Evolutionary conservation across 2,888 invertebrate species (phyloP), one percentile per base, ranked within the genome.

Genomic region (Euplagia quadripunctaria): DNA sequence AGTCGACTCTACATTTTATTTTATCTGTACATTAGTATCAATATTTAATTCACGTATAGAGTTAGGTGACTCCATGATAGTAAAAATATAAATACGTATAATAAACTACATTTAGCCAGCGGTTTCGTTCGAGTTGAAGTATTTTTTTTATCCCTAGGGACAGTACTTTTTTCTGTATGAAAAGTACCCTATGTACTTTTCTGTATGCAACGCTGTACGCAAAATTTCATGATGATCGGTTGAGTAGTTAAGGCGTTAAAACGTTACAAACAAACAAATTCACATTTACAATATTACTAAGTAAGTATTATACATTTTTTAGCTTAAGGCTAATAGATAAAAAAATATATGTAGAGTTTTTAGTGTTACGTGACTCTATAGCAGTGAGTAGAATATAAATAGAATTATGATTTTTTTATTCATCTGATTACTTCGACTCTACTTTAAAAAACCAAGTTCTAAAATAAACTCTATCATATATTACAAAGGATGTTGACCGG

Each of bases 401-500:
- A 12, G 20, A 58, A 20, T 4, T 20, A 58, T 11, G n/a, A 11
- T 58, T 4, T 58, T 20, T 20, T 20, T 31, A 31, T 61, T 12
- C 1, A 61, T 46, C 43, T 49, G 16, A 63, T 63, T 31, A 4
- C 43, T 46, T 41, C 11, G 16, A 55, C 8, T 58, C 52, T 43
- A 68, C n/a, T 55, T 12, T 31, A 14, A 61, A 31, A 31, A 61
- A 20, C 20, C 14, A 61, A 0, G 43, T 46, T 8, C 43, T 46
- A 46, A 20, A 51, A 51, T 1, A n/a, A 41, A 52, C 42, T 55
- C 52, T 55, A 68, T 9, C 31, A 31, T 31, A 31, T 17, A 20
- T 68, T 52, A 55, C 72, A 64, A 68, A 72, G 64, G 64, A 72
- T 68, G 20, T 55, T 49, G 55, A 55, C 67, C 61, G 51, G 46